phyloP scores from a whole-genome alignment of 1,140 invertebrate genomes.

The Zophobas atratus region DNA sequence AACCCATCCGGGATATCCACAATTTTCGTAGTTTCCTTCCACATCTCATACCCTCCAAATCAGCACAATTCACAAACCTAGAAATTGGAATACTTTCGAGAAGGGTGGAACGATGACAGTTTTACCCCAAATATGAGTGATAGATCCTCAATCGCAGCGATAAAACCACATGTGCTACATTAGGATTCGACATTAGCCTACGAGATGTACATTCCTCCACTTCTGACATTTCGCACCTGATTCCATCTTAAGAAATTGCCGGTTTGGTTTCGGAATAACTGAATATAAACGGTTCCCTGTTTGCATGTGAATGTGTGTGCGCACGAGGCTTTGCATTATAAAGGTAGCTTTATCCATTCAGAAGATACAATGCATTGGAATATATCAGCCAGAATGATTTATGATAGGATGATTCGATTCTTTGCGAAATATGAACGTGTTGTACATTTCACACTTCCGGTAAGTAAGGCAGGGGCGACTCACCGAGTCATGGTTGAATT shows the following conservation, averaged over 20 bases:
- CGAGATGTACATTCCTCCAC: conserved; percentile 29
- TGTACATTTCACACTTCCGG: conserved; percentile 3
- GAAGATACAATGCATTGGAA: conserved; percentile 32
- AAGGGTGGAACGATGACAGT: conserved; percentile 21
- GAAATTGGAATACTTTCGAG: conserved; percentile 48
- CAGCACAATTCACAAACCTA: conserved; percentile 36
- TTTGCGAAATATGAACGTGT: conserved; percentile 10
- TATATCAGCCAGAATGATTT: conserved; percentile 31
- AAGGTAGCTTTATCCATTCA: conserved; percentile 40
- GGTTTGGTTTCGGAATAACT: conserved; percentile 48
- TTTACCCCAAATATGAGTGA: conserved; percentile 37
- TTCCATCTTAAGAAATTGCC: conserved; percentile 48
- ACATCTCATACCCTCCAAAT: conserved; percentile 23
- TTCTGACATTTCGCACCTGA: conserved; percentile 46
- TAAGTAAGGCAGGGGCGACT: neutral
- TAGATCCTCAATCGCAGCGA: conserved; percentile 4
- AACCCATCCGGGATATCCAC: too few species aligned
- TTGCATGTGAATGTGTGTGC: conserved; percentile 37
- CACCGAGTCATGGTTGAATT: too few species aligned
- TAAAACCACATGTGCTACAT: conserved; percentile 29
- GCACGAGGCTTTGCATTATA: conserved; percentile 39
- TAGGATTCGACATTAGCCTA: conserved; percentile 24
- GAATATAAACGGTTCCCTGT: conserved; percentile 42
- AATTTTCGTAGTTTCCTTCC: neutral
- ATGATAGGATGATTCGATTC: conserved; percentile 24